These are phyloP conservation scores for Apamea sordens DNA, from an alignment of 2,888 invertebrate species.

Conservation along the genomic window DNA sequence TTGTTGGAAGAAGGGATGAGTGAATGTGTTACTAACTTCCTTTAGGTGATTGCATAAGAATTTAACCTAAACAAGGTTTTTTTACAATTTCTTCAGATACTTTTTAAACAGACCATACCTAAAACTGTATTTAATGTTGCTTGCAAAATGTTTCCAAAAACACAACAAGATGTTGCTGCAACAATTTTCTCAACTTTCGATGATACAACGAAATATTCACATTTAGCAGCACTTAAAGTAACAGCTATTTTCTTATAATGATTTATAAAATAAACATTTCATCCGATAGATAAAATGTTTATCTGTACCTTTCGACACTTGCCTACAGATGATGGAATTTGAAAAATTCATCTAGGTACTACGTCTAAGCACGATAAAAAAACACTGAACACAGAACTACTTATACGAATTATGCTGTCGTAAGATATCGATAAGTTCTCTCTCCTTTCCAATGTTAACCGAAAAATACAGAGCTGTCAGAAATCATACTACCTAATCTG, in stretches of 20 bases:
- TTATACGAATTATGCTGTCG: not conserved
- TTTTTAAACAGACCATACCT: too few species aligned
- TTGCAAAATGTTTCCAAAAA: not conserved
- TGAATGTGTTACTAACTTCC: too few species aligned
- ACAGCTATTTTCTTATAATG: not conserved
- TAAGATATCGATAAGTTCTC: conserved; percentile 8
- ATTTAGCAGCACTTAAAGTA: conserved; percentile 6
- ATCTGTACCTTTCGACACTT: not conserved
- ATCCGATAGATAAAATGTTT: not conserved
- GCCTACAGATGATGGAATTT: not conserved
- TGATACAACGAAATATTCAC: conserved; percentile 14
- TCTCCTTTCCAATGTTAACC: not conserved
- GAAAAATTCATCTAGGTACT: not conserved
- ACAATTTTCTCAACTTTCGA: too few species aligned
- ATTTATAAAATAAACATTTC: not conserved
- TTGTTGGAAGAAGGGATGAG: too few species aligned
- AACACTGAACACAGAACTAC: too few species aligned
- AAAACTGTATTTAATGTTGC: not conserved
- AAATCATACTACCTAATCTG: too few species aligned
- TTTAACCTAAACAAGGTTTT: too few species aligned
- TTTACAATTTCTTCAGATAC: too few species aligned
- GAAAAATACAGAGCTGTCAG: too few species aligned
- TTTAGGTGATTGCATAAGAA: too few species aligned
- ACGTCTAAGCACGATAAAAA: not conserved
- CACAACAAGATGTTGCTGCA: not conserved